Evolutionary conservation across 2,888 invertebrate species (phyloP), one percentile per base, ranked within the genome.

Genomic region (Acronicta aceris): DNA sequence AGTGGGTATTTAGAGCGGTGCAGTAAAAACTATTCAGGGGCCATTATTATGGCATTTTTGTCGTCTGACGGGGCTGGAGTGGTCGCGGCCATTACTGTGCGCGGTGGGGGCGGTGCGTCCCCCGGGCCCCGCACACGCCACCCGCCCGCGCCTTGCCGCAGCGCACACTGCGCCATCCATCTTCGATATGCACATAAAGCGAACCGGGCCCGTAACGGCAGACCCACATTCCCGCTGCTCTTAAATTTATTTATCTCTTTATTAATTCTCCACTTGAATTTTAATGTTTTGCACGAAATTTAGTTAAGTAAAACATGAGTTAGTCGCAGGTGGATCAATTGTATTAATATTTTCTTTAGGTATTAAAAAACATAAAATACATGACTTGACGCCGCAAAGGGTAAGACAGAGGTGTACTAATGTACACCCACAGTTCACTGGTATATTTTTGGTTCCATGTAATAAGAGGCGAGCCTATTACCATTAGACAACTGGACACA

Each of bases 31-130:
- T 91, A 92, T 93, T 94, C 90, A 86, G 90, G 90, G 88, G 84
- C 91, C 94, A 94, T 94, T 93, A 94, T 94, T 92, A 95, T 95
- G 92, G 95, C 95, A 95, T 95, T 95, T 95, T 95, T 95, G 95
- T 95, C 95, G 94, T 93, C 93, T 95, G 93, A 92, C 92, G 89
- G 92, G 91, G 89, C 87, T 88, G 89, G 87, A 88, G 89, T 90
- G 88, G 91, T 88, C 89, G 93, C 92, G 91, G 92, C 94, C 94
- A 92, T 94, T 91, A 91, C 86, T 81, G 84, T 70, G 83, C 81
- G 85, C 81, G 81, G 82, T 75, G 84, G 86, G 87, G 85, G 81
- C 83, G 78, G 83, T 76, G 85, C 73, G 74, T 72, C 80, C 71
- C 73, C 79, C 74, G 74, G 59, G 65, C 68, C 78, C 67, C 74